Evolutionary conservation across 2,113 vertebrate species (phyloP).

Genomic region (Ictidomys tridecemlineatus): DNA sequence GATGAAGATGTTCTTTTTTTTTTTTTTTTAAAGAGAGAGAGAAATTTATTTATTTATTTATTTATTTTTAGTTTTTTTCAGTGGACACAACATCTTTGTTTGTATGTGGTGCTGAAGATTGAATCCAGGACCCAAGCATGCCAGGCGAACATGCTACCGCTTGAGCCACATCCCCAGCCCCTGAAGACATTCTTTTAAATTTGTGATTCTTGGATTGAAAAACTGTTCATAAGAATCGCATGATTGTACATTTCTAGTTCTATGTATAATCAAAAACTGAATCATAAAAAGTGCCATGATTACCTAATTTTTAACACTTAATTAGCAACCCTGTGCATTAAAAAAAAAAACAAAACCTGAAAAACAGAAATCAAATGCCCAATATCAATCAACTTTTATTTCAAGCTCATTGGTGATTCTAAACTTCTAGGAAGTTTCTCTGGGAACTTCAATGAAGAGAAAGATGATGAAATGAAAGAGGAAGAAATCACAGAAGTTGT

Average conservation of each 20-base stretch:
- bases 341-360: not conserved
- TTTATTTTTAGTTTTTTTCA: no score
- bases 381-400: not conserved
- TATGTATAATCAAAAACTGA: not conserved
- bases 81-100: no score
- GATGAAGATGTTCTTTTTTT: not conserved
- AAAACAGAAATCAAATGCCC: not conserved
- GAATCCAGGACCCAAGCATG: no score
- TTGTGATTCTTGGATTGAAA: constrained; percentile 4
- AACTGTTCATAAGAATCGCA: not conserved
- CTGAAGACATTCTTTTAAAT: not conserved
- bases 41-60: no score
- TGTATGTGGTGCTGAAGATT: no score
- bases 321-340: constrained; percentile 16
- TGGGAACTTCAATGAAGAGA: not conserved
- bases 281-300: not conserved
- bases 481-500: constrained; percentile 20
- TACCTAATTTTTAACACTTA: not conserved
- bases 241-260: constrained; percentile 17
- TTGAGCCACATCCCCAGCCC: no score
- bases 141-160: no score
- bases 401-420: not conserved
- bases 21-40: no score
- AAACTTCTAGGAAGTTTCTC: constrained; percentile 20
- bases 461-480: not conserved